Base-by-base conservation (phyloP, 2,888 invertebrate genomes). In the Drosophila paramelanica region DNA sequence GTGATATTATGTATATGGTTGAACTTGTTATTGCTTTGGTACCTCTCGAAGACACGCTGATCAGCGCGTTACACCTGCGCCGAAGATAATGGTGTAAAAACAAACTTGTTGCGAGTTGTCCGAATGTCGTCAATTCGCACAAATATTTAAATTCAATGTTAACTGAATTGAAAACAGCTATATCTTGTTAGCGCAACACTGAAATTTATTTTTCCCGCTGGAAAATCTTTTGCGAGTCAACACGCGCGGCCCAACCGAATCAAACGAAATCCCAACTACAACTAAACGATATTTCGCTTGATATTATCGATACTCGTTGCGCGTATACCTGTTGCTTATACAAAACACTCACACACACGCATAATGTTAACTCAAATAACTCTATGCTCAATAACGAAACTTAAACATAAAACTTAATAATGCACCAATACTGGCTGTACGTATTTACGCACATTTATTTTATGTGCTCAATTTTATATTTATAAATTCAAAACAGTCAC, bases 11-110 rank as follows among this genome's bases (percentile, higher is more conserved):
- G 69, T 62, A 69, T 73, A 67, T 61, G 62, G 61, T 81, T 81
- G 81, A 78, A 75, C 88, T 81, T 81, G 81, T 88, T 87, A 57
- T 68, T 78, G 69, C 58, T 64, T 62, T 73, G 51, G 43, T 73
- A 61, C 47, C 47, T 58, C 41, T 51, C 8, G 47, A 39, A 47
- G 51, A 39, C 27, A 61, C 60, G 42, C 53, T 58, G 38, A 65
- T 53, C 38, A 46, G 42, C 56, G 78, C 62, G 74, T 74, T 75
- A 60, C 75, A 75, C 75, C 79, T 75, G 75, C 75, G 79, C 79
- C 42, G 46, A 52, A 57, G 47, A 42, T 47, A 42, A 17, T 59
- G 31, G 20, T 41, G 38, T 14, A 6, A 25, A 31, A 49, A 59
- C 55, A 58, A 59, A 52, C 47, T 58, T 36, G 46, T 47, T 27